Percentiles rank a stretch among this genome's conserved stretches.
Conservation (phyloP, 2,888 invertebrate species). For the Phengaris alcon region DNA sequence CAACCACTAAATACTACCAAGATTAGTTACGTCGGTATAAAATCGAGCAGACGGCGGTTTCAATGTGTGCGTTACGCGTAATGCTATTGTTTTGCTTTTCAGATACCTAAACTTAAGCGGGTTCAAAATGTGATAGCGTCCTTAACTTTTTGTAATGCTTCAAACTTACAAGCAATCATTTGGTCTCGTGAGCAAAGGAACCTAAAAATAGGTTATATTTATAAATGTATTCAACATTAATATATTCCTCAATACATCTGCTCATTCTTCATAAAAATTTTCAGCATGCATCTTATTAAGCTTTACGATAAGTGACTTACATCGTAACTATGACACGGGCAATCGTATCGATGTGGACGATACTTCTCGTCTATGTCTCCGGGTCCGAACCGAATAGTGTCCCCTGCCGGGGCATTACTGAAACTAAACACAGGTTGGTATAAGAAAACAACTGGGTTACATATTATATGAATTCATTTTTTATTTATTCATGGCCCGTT, state of each 20-base stretch:
- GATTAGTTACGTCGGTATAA: too few relatives aligned
- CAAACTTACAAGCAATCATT: neutral
- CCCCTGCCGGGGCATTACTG: constrained; percentile 15
- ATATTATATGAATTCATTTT: too few relatives aligned
- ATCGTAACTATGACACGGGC: neutral
- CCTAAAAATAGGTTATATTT: neutral
- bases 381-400: constrained; percentile 3
- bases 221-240: neutral
- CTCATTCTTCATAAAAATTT: neutral
- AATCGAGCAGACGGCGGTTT: too few relatives aligned
- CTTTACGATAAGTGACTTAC: neutral
- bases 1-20: too few relatives aligned
- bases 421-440: neutral
- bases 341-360: neutral
- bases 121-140: too few relatives aligned
- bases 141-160: neutral
- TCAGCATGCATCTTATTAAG: neutral
- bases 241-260: neutral
- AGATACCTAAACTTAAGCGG: too few relatives aligned
- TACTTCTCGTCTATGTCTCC: neutral
- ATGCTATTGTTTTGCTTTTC: too few relatives aligned
- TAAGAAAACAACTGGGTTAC: too few relatives aligned
- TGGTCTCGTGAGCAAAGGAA: neutral
- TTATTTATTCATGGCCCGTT: too few relatives aligned
- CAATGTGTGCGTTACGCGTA: too few relatives aligned